Percentiles rank a stretch among this genome's conserved stretches.
These are phyloP conservation scores for Pseudonaja textilis DNA, from an alignment of 2,113 vertebrate species.

Conservation along the genomic window DNA sequence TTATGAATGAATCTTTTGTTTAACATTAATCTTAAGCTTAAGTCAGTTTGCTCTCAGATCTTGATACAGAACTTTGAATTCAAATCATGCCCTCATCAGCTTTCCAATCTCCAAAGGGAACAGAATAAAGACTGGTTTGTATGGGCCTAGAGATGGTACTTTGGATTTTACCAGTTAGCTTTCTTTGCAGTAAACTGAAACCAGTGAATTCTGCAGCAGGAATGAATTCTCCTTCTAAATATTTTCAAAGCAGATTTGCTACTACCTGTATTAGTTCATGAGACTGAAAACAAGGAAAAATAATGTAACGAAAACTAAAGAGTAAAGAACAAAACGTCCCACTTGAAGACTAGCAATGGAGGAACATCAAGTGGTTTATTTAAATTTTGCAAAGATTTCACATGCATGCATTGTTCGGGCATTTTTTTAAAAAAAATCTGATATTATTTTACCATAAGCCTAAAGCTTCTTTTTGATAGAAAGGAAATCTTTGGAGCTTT, in stretches of 20 bases:
- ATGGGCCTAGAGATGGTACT: background rate
- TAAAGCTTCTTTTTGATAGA: slow-evolving; percentile 39
- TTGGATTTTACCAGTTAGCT: background rate
- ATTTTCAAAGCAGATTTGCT: slow-evolving; percentile 25
- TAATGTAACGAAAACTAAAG: slow-evolving; percentile 30
- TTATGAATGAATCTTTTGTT: background rate
- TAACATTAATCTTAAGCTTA: background rate
- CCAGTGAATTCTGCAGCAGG: slow-evolving; percentile 15
- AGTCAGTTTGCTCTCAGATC: background rate
- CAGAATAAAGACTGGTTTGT: background rate
- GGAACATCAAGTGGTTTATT: slow-evolving; percentile 52
- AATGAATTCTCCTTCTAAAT: background rate
- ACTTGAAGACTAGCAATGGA: slow-evolving; percentile 32
- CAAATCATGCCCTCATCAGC: background rate
- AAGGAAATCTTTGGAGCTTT: slow-evolving; percentile 49
- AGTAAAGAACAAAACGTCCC: slow-evolving; percentile 29
- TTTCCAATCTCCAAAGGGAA: background rate
- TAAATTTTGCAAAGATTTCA: slow-evolving; percentile 58
- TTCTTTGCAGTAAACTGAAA: background rate
- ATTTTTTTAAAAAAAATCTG: slow-evolving; percentile 31
- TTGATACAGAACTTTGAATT: background rate
- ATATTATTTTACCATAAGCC: slow-evolving; percentile 40
- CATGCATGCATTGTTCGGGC: slow-evolving; percentile 28
- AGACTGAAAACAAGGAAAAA: slow-evolving; percentile 6
- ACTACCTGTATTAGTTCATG: slow-evolving; percentile 7